phyloP scores from a whole-genome alignment of 2,888 invertebrate species.

The Boloria euphrosyne region DNA sequence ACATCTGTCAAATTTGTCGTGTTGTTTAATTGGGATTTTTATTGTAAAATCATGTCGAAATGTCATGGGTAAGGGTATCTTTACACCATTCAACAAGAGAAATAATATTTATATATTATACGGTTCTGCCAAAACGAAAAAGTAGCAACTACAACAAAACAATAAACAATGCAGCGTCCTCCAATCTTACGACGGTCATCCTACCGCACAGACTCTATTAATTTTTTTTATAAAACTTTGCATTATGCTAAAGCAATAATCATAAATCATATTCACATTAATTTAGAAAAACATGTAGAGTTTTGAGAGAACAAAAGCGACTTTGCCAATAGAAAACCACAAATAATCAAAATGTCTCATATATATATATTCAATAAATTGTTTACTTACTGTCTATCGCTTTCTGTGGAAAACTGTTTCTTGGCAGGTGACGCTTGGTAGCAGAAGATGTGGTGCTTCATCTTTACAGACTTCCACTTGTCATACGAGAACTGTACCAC shows the following conservation, averaged over 20 bases:
- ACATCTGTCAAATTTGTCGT: too few relatives aligned
- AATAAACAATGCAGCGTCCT: too few relatives aligned
- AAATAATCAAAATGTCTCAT: background rate
- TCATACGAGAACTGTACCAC: slow-evolving; percentile 92
- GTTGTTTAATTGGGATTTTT: too few relatives aligned
- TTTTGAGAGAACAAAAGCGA: slow-evolving; percentile 1
- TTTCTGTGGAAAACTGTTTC: slow-evolving; percentile 90
- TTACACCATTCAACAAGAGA: too few relatives aligned
- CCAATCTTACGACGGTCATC: too few relatives aligned
- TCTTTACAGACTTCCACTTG: slow-evolving; percentile 90
- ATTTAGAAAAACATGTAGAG: slow-evolving; percentile 1
- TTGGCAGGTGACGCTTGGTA: slow-evolving; percentile 93
- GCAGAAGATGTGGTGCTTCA: slow-evolving; percentile 95
- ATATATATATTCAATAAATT: background rate
- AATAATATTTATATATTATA: too few relatives aligned
- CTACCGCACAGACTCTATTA: too few relatives aligned
- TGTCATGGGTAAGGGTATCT: too few relatives aligned
- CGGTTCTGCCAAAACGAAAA: too few relatives aligned
- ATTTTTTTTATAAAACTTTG: too few relatives aligned
- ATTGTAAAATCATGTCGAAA: too few relatives aligned
- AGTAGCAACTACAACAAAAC: too few relatives aligned
- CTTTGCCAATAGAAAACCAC: slow-evolving; percentile 6
- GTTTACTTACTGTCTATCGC: slow-evolving; percentile 81
- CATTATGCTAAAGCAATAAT: slow-evolving; percentile 15
- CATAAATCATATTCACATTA: background rate